These are phyloP conservation scores for Caracal caracal DNA, from an alignment of 2,113 vertebrate species.

Conservation along the genomic window DNA sequence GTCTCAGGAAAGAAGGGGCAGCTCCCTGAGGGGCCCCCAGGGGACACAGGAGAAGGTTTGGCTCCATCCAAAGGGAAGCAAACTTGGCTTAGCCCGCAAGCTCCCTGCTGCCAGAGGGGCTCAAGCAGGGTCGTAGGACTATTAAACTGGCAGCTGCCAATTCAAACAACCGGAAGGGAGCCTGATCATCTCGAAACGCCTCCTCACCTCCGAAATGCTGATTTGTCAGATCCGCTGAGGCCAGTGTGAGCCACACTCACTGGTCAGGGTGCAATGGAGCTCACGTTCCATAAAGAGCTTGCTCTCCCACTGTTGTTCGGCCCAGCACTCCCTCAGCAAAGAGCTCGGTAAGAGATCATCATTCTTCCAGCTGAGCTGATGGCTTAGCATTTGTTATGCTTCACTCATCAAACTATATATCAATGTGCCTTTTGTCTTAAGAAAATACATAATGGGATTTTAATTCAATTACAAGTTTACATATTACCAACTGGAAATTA, in stretches of 20 bases:
- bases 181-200: background rate
- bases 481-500: constrained; percentile 81
- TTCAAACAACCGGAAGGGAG: background rate
- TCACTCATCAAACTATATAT: constrained; percentile 4
- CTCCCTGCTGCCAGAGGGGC: background rate
- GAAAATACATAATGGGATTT: constrained; percentile 75
- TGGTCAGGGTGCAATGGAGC: background rate
- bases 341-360: background rate
- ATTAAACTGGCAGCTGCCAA: background rate
- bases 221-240: background rate
- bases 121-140: background rate
- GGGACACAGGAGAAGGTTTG: background rate
- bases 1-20: background rate
- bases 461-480: constrained; percentile 82
- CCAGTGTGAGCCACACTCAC: background rate
- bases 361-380: background rate
- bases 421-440: constrained; percentile 63
- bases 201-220: background rate
- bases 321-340: background rate
- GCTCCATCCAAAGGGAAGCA: background rate
- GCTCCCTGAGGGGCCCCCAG: background rate
- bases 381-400: background rate
- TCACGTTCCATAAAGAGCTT: background rate
- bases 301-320: background rate
- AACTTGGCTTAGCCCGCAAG: background rate